Evolutionary conservation across 2,888 invertebrate genomes (phyloP).

Genomic region (Incurvaria masculella): DNA sequence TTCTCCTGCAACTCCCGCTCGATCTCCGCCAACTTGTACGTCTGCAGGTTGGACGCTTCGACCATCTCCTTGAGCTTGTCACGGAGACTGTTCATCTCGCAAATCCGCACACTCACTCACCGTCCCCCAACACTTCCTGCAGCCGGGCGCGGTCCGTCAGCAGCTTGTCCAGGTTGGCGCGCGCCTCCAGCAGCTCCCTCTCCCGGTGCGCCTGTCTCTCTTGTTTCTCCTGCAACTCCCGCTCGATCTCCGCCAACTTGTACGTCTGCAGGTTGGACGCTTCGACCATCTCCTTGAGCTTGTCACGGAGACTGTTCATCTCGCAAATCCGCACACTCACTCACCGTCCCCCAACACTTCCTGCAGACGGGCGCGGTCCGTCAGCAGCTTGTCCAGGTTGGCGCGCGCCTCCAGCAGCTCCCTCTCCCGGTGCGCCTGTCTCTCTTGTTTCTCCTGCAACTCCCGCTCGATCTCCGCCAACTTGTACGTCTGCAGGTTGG

Average conservation of each 20-base stretch:
- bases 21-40: constrained; percentile 51
- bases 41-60: constrained; percentile 38
- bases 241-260: constrained; percentile 49
- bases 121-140: constrained; percentile 44
- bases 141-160: constrained; percentile 41
- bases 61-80: constrained; percentile 51
- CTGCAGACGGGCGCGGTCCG: constrained; percentile 38
- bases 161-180: constrained; percentile 50
- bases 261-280: constrained; percentile 40
- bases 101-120: constrained; percentile 26
- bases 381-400: constrained; percentile 50
- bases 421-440: constrained; percentile 43
- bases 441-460: constrained; percentile 42
- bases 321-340: constrained; percentile 21
- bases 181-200: constrained; percentile 42
- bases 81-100: constrained; percentile 30
- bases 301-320: constrained; percentile 32
- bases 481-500: constrained; percentile 30
- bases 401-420: constrained; percentile 45
- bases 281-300: constrained; percentile 49
- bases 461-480: constrained; percentile 35
- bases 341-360: constrained; percentile 51
- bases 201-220: constrained; percentile 46
- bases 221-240: constrained; percentile 27
- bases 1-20: constrained; percentile 25